phyloP scores from a whole-genome alignment of 2,113 vertebrate genomes.

The Myotis lucifugus region DNA sequence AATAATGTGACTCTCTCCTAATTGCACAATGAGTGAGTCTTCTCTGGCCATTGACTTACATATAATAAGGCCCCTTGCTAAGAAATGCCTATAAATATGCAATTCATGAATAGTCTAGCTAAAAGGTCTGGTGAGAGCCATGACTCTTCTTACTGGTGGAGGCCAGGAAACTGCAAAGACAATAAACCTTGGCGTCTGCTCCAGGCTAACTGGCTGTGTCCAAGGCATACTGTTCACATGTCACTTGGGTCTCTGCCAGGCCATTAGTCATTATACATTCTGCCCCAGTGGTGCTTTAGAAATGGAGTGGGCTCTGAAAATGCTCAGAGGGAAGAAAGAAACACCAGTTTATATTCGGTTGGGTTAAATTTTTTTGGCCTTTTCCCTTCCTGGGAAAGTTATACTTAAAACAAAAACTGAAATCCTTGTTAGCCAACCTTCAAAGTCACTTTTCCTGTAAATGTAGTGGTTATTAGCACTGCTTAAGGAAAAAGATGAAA shows the following conservation, averaged over 20 bases:
- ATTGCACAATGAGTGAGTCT: conserved; percentile 35
- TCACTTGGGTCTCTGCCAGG: conserved; percentile 55
- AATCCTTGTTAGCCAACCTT: conserved; percentile 10
- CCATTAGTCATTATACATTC: conserved; percentile 44
- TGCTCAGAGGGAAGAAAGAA: background rate
- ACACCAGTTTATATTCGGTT: background rate
- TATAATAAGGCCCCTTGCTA: conserved; percentile 15
- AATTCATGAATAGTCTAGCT: conserved; percentile 38
- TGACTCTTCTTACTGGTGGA: conserved; percentile 39
- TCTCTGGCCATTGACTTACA: conserved; percentile 15
- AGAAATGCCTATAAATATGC: conserved; percentile 49
- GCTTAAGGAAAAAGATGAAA: conserved; percentile 35
- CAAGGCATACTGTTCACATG: background rate
- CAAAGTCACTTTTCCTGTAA: conserved; percentile 25
- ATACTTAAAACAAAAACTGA: conserved; percentile 44
- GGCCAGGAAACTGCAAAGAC: conserved; percentile 63
- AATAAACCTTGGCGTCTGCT: conserved; percentile 61
- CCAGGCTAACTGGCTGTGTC: background rate
- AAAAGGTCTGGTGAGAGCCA: conserved; percentile 36
- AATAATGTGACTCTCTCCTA: conserved; percentile 41
- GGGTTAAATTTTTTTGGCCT: conserved; percentile 12
- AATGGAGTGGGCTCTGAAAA: background rate
- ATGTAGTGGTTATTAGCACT: conserved; percentile 11
- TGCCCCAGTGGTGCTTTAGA: background rate
- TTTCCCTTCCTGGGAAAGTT: conserved; percentile 48